Percentiles rank a stretch among this genome's conserved stretches.
Evolutionary conservation across 2,888 invertebrate genomes (phyloP).

Genomic region (Thysanoteuthis rhombus): DNA sequence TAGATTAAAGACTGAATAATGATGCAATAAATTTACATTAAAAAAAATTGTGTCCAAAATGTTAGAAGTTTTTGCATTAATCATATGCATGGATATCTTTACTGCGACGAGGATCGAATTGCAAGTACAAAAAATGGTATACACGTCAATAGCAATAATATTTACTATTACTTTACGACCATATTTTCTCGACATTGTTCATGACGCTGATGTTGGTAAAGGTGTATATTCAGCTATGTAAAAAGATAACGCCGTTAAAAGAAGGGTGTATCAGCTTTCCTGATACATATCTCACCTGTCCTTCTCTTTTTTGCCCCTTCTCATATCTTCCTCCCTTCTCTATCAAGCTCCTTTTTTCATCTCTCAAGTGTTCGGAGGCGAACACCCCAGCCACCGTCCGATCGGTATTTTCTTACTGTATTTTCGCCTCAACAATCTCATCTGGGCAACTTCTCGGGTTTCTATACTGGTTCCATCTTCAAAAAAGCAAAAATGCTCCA

Average conservation of each 20-base stretch:
- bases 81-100: background rate
- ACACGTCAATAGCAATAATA: background rate
- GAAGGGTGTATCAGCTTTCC: background rate
- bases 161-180: background rate
- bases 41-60: too few relatives aligned
- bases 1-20: too few relatives aligned
- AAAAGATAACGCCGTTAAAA: background rate
- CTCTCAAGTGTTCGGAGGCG: background rate
- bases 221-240: background rate
- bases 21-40: too few relatives aligned
- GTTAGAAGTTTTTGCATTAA: too few relatives aligned
- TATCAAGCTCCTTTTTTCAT: background rate
- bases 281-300: background rate
- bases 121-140: background rate
- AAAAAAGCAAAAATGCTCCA: too few relatives aligned
- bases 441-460: background rate
- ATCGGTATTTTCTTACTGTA: background rate
- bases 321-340: background rate
- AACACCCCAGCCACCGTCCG: background rate
- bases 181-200: too few relatives aligned
- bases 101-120: background rate
- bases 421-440: background rate
- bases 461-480: background rate
- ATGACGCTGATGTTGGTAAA: too few relatives aligned
- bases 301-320: background rate